A percentile compares a stretch with the other conserved stretches of the same genome.
phyloP scores from a whole-genome alignment of 2,888 invertebrate species.

The Drosophila kokeensis region DNA sequence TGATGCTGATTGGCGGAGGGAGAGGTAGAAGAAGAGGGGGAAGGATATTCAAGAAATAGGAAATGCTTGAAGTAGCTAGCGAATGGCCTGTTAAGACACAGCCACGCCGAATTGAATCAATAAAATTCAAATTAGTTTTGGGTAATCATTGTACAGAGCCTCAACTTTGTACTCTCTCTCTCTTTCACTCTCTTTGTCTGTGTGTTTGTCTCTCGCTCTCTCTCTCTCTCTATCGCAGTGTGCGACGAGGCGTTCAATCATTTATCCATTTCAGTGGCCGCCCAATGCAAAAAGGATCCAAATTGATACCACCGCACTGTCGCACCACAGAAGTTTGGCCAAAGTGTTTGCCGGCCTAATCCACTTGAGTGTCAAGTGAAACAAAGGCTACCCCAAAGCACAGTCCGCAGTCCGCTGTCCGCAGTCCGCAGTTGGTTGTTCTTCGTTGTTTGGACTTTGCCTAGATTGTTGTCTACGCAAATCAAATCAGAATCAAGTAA shows the following conservation, averaged over 20 bases:
- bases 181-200: neutral
- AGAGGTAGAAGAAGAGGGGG: neutral
- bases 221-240: constrained; percentile 13
- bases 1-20: neutral
- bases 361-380: constrained; percentile 67
- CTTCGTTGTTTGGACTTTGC: constrained; percentile 18
- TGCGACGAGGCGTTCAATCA: constrained; percentile 66
- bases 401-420: constrained; percentile 3
- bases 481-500: constrained; percentile 83
- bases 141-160: constrained; percentile 69
- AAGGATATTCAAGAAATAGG: constrained; percentile 18
- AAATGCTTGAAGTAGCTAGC: constrained; percentile 21
- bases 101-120: constrained; percentile 68
- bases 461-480: constrained; percentile 78
- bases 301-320: constrained; percentile 44
- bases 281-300: constrained; percentile 52
- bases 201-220: neutral
- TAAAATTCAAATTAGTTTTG: constrained; percentile 83
- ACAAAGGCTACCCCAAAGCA: constrained; percentile 46
- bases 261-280: constrained; percentile 75
- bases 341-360: constrained; percentile 64
- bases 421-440: constrained; percentile 1
- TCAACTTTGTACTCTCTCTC: constrained; percentile 14
- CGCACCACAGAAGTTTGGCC: constrained; percentile 48
- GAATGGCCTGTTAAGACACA: constrained; percentile 52